A percentile compares a stretch with the other conserved stretches of the same genome.
Conservation (phyloP, 2,113 vertebrate species). For the Cyanistes caeruleus region DNA sequence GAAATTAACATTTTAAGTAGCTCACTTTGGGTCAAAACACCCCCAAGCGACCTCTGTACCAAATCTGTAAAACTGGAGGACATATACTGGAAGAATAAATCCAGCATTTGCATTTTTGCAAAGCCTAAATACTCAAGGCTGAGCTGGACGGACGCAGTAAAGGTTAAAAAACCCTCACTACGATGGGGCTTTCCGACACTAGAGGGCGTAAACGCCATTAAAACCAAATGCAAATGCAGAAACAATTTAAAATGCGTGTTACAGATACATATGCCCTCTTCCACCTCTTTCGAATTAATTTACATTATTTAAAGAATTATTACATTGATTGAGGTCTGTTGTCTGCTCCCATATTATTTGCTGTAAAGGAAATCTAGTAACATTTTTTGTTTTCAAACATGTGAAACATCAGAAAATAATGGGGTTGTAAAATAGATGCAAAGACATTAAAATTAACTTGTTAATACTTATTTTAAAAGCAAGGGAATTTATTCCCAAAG, state of each 20-base stretch:
- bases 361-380: background rate
- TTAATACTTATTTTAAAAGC: background rate
- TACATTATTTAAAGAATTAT: background rate
- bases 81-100: background rate
- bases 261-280: background rate
- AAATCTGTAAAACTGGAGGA: background rate
- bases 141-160: background rate
- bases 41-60: background rate
- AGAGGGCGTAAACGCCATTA: constrained; percentile 74
- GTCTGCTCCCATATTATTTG: background rate
- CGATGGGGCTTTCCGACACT: constrained; percentile 26
- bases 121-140: background rate
- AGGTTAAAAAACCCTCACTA: background rate
- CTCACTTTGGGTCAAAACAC: background rate
- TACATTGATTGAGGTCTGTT: constrained; percentile 5
- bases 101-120: background rate
- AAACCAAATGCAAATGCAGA: constrained; percentile 15
- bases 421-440: background rate
- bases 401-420: constrained; percentile 13
- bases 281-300: constrained; percentile 30
- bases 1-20: background rate
- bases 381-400: constrained; percentile 10
- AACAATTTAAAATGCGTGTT: background rate
- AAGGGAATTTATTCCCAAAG: background rate
- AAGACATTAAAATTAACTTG: background rate